Conservation (phyloP, 2,113 vertebrate genomes). For the Clarias gariepinus region DNA sequence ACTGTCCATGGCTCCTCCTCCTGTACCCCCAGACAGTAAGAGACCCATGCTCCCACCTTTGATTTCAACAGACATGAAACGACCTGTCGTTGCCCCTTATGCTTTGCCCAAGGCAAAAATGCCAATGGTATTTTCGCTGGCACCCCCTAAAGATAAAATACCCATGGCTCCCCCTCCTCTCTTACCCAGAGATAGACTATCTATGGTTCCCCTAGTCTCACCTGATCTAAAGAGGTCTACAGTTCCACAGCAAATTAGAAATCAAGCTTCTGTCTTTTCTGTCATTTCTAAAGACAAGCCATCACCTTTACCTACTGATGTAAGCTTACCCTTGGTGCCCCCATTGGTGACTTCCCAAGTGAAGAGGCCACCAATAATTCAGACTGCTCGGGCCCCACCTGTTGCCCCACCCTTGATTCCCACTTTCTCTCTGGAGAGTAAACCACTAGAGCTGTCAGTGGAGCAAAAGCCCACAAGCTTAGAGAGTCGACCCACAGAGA, state of each 20-base stretch:
- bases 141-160: constrained; percentile 59
- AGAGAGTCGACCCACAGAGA: constrained; percentile 77
- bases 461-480: constrained; percentile 81
- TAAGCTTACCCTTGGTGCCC: constrained; percentile 58
- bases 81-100: constrained; percentile 48
- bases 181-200: constrained; percentile 45
- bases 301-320: constrained; percentile 53
- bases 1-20: constrained; percentile 61
- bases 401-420: constrained; percentile 56
- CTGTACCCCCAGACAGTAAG: constrained; percentile 63
- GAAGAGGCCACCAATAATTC: constrained; percentile 74
- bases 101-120: constrained; percentile 61
- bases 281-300: constrained; percentile 63
- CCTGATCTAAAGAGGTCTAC: constrained; percentile 59
- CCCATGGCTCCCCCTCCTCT: constrained; percentile 51
- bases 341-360: constrained; percentile 54
- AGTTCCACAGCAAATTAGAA: constrained; percentile 61
- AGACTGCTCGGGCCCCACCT: constrained; percentile 62
- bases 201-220: constrained; percentile 63
- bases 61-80: constrained; percentile 61
- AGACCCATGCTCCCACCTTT: constrained; percentile 60
- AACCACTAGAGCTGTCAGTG: constrained; percentile 80
- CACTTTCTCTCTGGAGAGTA: constrained; percentile 71
- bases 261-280: constrained; percentile 16
- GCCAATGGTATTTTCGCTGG: constrained; percentile 24